phyloP scores from a whole-genome alignment of 2,888 invertebrate genomes.

The Drosophila helvetica region DNA sequence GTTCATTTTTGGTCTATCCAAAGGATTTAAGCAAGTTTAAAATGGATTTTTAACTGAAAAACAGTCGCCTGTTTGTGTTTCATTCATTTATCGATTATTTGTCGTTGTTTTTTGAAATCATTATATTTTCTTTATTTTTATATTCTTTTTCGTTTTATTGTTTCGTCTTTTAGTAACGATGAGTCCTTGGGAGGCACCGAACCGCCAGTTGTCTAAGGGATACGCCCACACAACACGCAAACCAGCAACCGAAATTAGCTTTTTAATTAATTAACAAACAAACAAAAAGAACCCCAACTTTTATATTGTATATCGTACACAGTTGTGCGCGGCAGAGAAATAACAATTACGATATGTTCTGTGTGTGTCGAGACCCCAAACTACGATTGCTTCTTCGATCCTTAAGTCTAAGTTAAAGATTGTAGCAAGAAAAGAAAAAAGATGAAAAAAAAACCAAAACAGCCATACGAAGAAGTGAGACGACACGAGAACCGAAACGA shows the following conservation, averaged over 20 bases:
- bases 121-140: constrained; percentile 29
- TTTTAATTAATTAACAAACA: constrained; percentile 53
- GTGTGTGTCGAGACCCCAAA: neutral
- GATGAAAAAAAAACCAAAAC: constrained; percentile 15
- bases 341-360: constrained; percentile 32
- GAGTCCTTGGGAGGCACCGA: constrained; percentile 82
- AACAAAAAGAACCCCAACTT: constrained; percentile 44
- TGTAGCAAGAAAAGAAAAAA: constrained; percentile 17
- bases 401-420: constrained; percentile 42
- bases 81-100: constrained; percentile 5
- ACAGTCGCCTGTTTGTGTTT: too few species aligned
- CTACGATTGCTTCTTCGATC: constrained; percentile 35
- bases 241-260: constrained; percentile 55
- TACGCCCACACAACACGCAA: constrained; percentile 23
- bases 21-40: too few species aligned
- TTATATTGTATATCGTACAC: constrained; percentile 48
- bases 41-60: too few species aligned
- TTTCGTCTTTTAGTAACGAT: constrained; percentile 66
- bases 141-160: constrained; percentile 34
- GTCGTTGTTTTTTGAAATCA: constrained; percentile 11
- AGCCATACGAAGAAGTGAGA: constrained; percentile 59
- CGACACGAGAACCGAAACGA: constrained; percentile 52
- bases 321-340: constrained; percentile 7
- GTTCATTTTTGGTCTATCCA: too few species aligned
- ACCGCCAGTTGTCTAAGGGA: constrained; percentile 83